Evolutionary conservation across 2,888 invertebrate species (phyloP).

Genomic region (Aricia artaxerxes): DNA sequence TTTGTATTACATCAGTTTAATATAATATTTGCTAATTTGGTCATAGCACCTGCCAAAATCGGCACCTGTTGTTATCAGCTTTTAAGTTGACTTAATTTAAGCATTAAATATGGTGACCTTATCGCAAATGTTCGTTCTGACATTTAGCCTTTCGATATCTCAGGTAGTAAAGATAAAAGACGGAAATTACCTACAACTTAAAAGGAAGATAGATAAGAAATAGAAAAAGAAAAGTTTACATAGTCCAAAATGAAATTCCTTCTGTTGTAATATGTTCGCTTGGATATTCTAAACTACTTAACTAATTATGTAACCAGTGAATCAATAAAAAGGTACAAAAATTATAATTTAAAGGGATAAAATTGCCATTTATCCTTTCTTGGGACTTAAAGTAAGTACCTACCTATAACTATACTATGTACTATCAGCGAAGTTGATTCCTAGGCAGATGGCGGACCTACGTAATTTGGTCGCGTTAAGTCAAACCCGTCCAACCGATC

Average conservation of each 20-base stretch:
- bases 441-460: too few relatives aligned
- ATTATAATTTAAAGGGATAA: too few relatives aligned
- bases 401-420: too few relatives aligned
- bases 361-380: too few relatives aligned
- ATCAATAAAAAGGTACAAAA: too few relatives aligned
- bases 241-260: background rate
- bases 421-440: too few relatives aligned
- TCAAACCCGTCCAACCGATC: too few relatives aligned
- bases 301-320: too few relatives aligned
- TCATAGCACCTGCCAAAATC: background rate
- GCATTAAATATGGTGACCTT: background rate
- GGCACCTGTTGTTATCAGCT: constrained; percentile 9
- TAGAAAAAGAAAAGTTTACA: background rate
- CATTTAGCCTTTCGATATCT: background rate
- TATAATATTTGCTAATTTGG: background rate
- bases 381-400: too few relatives aligned
- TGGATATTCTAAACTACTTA: background rate
- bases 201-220: background rate
- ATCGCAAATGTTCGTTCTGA: constrained; percentile 15
- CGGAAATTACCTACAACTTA: background rate
- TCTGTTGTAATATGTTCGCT: background rate
- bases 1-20: background rate
- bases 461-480: too few relatives aligned
- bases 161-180: constrained; percentile 6
- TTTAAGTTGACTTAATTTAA: constrained; percentile 6